Evolutionary conservation across 2,888 invertebrate genomes (phyloP), one percentile per base, ranked within the genome.

Genomic region (Petrophora chlorosata): DNA sequence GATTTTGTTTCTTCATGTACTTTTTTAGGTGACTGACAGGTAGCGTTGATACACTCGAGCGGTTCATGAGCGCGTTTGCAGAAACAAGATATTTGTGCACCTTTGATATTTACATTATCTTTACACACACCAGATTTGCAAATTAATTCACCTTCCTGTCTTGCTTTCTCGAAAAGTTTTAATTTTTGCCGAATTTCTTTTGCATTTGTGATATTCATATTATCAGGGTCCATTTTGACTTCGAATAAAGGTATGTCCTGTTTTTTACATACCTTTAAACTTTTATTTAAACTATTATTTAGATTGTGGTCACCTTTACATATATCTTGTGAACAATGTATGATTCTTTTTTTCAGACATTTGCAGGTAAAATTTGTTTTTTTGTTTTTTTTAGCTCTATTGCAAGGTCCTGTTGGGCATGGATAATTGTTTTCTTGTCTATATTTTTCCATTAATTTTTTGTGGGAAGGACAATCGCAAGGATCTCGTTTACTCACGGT

Each of bases 191-290:
- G 33, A 14, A 77, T 61, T 65, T 78, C 71, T 10, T 64, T 46
- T 3, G 67, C 43, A 60, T 81, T 81, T 10, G 75, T 47, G 28
- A 79, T 59, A 43, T 66, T 63, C 73, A 78, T 74, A 22, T 60
- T 60, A 17, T 67, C 60, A 15, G 59, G 44, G 50, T 79, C 71
- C 23, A 80, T 52, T 28, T 67, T 59, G 12, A 79, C 52, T 46
- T 61, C 65, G 53, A 67, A 60, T 25, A 65, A 48, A 9, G 63
- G 65, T 29, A 46, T n/a, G n/a, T n/a, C n/a, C n/a, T n/a, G n/a
- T n/a, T n/a, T n/a, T n/a, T n/a, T n/a, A n/a, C n/a, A n/a, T n/a
- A n/a, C n/a, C n/a, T 15, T 13, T n/a, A 17, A 4, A 3, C 22
- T 9, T 8, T 17, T 38, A n/a, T 25, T 32, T 5, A 16, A 23